phyloP scores from a whole-genome alignment of 1,140 invertebrate species.

The Holotrichia oblita region DNA sequence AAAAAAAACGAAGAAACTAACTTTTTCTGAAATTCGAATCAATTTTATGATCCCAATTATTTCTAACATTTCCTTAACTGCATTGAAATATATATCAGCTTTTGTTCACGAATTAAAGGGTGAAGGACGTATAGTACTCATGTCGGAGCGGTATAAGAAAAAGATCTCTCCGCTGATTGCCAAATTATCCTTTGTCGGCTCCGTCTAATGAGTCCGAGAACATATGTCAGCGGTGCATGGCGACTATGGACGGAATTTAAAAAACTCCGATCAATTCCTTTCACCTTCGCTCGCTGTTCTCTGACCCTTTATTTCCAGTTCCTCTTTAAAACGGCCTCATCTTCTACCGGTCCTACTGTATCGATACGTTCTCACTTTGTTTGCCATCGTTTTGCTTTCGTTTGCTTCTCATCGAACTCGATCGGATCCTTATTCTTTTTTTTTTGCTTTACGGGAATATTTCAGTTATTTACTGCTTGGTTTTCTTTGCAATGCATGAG shows the following conservation, averaged over 20 bases:
- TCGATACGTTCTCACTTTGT: background rate
- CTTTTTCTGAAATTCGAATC: no score
- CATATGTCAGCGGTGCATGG: slow-evolving; percentile 36
- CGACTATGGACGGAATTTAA: slow-evolving; percentile 22
- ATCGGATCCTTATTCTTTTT: background rate
- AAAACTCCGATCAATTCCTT: slow-evolving; percentile 27
- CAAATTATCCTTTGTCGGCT: slow-evolving; percentile 42
- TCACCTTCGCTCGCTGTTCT: slow-evolving; percentile 10
- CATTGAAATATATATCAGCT: background rate
- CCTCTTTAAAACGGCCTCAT: background rate
- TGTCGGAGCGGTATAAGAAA: slow-evolving; percentile 28
- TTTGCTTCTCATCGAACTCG: background rate
- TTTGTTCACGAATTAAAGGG: background rate
- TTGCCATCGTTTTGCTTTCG: background rate
- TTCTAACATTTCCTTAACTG: background rate
- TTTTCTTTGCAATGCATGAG: background rate
- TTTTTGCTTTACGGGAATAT: background rate
- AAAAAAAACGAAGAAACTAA: no score
- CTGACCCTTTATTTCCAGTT: slow-evolving; percentile 19
- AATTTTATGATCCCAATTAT: background rate
- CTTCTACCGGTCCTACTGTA: background rate
- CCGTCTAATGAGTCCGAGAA: slow-evolving; percentile 38
- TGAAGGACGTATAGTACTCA: slow-evolving; percentile 8
- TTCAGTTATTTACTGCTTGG: background rate
- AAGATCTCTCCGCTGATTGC: slow-evolving; percentile 37